Conservation (phyloP, 30 jellyfish, hydroid and myxozoan genomes). For the Haliclystus octoradiatus region DNA sequence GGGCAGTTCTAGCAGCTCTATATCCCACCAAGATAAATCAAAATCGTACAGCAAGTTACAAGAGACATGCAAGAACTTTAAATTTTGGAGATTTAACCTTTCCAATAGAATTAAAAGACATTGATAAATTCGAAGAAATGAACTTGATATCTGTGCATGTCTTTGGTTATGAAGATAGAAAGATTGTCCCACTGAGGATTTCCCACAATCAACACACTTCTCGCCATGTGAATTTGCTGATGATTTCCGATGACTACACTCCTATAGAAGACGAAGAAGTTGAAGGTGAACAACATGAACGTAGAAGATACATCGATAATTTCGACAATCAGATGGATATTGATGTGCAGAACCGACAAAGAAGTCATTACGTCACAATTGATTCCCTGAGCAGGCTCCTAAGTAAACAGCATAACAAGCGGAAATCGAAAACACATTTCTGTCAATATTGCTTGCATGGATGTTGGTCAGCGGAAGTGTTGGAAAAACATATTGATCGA, state of each 20-base stretch:
- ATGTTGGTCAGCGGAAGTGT: slow-evolving; percentile 1
- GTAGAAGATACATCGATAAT: too few relatives aligned
- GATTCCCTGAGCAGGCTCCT: slow-evolving; percentile 11
- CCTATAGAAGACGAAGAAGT: too few relatives aligned
- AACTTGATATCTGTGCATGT: slow-evolving; percentile 20
- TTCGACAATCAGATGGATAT: too few relatives aligned
- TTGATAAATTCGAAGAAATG: slow-evolving; percentile 14
- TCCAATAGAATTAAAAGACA: slow-evolving; percentile 19
- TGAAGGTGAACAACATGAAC: too few relatives aligned
- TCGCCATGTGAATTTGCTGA: too few relatives aligned
- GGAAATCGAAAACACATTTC: slow-evolving; percentile 16
- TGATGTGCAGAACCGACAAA: too few relatives aligned
- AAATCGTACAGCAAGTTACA: too few relatives aligned
- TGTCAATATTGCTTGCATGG: slow-evolving; percentile 43
- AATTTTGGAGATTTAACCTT: slow-evolving; percentile 29
- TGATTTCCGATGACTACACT: too few relatives aligned
- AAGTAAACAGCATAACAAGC: slow-evolving; percentile 12
- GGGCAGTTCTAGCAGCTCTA: too few relatives aligned
- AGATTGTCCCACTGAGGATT: too few relatives aligned
- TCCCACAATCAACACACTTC: too few relatives aligned
- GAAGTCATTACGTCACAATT: slow-evolving; percentile 16
- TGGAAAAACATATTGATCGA: slow-evolving; percentile 9
- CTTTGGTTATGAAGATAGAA: slow-evolving; percentile 19
- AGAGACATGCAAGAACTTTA: slow-evolving; percentile 8
- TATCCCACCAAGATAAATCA: too few relatives aligned